Percentiles rank a stretch among this genome's conserved stretches.
Conservation (phyloP, 35 echinoderm and acorn worm species). For the Patiria miniata region DNA sequence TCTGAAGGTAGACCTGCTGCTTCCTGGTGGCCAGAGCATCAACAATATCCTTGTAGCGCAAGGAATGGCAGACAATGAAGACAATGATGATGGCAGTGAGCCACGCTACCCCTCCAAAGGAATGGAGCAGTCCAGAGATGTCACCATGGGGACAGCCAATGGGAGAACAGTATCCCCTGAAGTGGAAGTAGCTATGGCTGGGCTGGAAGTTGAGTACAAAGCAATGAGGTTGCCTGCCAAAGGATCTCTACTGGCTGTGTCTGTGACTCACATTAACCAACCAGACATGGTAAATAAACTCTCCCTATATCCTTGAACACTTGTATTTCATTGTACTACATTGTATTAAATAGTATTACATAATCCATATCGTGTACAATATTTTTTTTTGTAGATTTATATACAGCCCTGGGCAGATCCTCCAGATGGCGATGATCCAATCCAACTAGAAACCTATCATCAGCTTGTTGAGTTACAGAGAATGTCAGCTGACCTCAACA, state of each 20-base stretch:
- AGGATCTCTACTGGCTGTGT: constrained; percentile 35
- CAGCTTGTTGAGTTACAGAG: not conserved
- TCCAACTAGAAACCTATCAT: not conserved
- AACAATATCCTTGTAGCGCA: constrained; percentile 7
- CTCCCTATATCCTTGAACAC: too few species aligned
- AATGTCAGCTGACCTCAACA: not conserved
- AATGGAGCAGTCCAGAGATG: not conserved
- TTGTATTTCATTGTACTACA: too few species aligned
- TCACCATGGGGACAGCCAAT: not conserved
- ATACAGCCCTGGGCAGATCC: constrained; percentile 4
- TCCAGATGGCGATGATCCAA: not conserved
- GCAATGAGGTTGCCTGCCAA: constrained; percentile 37
- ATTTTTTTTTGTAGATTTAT: constrained; percentile 23
- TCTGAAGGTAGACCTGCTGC: constrained; percentile 46
- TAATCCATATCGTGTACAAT: too few species aligned
- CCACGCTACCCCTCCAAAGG: not conserved
- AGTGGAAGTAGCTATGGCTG: constrained; percentile 11
- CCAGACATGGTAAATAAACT: constrained; percentile 47
- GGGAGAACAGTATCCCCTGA: not conserved
- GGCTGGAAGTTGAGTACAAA: constrained; percentile 26
- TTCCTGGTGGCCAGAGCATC: constrained; percentile 40
- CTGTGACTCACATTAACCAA: constrained; percentile 51
- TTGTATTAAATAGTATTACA: too few species aligned
- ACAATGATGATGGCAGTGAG: not conserved
- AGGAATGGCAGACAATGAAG: not conserved